These are phyloP conservation scores for Tribolium freemani DNA, from an alignment of 2,888 invertebrate genomes.

Conservation along the genomic window DNA sequence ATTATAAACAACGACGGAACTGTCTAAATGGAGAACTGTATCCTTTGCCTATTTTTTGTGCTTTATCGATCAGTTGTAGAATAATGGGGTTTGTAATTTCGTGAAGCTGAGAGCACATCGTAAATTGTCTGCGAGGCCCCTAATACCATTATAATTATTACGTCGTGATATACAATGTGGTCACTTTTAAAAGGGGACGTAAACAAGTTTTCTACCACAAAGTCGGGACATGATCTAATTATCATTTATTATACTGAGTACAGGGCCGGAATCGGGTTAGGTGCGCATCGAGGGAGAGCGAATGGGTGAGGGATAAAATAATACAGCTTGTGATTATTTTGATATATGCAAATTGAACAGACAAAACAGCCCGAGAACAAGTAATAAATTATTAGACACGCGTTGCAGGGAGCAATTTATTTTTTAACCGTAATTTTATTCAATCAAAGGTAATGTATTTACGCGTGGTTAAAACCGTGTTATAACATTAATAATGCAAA, in stretches of 20 bases:
- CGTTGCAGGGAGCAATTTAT: too few relatives aligned
- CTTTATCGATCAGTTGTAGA: conserved; percentile 9
- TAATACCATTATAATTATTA: conserved; percentile 30
- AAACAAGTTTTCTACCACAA: conserved; percentile 31
- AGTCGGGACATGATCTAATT: conserved; percentile 23
- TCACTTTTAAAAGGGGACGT: conserved; percentile 35
- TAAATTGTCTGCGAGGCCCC: conserved; percentile 28
- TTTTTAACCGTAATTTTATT: too few relatives aligned
- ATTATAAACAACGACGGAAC: neutral
- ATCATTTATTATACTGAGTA: conserved; percentile 25
- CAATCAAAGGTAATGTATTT: too few relatives aligned
- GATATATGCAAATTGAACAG: neutral
- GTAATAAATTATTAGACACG: too few relatives aligned
- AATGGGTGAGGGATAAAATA: too few relatives aligned
- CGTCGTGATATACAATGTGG: conserved; percentile 32
- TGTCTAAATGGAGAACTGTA: neutral
- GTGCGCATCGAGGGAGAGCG: neutral
- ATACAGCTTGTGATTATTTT: neutral
- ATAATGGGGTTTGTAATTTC: conserved; percentile 29
- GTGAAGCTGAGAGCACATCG: conserved; percentile 27
- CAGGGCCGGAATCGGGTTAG: conserved; percentile 6
- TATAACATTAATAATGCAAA: too few relatives aligned
- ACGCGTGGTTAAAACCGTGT: too few relatives aligned
- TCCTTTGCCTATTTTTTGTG: neutral
- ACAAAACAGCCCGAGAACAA: too few relatives aligned